Conservation (phyloP, 2,797 vertebrate genomes). For the Lophotriccus pileatus region DNA sequence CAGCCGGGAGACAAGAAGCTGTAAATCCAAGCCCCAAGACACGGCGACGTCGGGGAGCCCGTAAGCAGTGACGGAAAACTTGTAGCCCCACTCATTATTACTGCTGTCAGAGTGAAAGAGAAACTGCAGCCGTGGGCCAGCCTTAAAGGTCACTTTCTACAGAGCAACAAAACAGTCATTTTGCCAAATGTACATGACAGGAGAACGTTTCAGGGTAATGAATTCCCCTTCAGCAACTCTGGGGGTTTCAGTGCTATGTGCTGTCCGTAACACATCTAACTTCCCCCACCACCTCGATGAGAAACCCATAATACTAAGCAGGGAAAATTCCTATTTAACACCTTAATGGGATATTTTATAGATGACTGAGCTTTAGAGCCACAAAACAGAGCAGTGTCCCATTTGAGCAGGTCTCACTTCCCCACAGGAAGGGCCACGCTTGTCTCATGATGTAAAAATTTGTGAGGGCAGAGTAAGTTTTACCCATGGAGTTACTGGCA, state of each 20-base stretch:
- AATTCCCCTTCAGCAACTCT: constrained; percentile 36
- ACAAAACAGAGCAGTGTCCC: not conserved
- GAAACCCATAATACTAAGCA: not conserved
- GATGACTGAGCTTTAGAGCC: not conserved
- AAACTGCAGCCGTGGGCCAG: constrained; percentile 96
- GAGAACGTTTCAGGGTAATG: constrained; percentile 34
- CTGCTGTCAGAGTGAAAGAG: constrained; percentile 98
- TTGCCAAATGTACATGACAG: constrained; percentile 54
- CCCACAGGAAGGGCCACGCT: not conserved
- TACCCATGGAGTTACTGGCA: not conserved
- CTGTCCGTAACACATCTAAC: not conserved
- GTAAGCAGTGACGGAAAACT: constrained; percentile 90
- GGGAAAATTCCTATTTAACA: not conserved
- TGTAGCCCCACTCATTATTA: constrained; percentile 98
- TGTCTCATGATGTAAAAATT: not conserved
- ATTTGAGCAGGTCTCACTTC: not conserved
- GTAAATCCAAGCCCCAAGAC: constrained; percentile 94
- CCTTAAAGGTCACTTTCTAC: constrained; percentile 96
- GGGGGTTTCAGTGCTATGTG: not conserved
- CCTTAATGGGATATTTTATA: not conserved
- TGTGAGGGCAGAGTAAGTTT: not conserved
- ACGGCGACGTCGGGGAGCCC: constrained; percentile 92
- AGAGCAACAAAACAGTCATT: constrained; percentile 68
- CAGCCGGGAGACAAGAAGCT: constrained; percentile 91
- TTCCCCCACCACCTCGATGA: not conserved